Evolutionary conservation across 2,797 vertebrate species (phyloP), one percentile per base, ranked within the genome.

Genomic region (Falco peregrinus): DNA sequence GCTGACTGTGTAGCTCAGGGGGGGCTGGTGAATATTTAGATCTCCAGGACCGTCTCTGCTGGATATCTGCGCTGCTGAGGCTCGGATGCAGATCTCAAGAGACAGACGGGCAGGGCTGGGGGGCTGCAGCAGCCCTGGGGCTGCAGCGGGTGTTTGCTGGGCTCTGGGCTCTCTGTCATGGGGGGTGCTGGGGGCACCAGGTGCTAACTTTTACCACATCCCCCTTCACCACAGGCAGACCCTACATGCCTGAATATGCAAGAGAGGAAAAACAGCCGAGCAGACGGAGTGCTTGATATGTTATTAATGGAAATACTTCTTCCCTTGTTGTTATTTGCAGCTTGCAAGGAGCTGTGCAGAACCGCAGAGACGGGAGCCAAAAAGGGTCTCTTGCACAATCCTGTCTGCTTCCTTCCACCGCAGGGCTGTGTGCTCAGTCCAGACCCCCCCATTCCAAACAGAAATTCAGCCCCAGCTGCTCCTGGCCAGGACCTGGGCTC

Each of bases 101-200:
- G 35, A 25, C 2, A 9, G 21, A 9, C 0, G 2, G 28, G 53
- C 37, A 21, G 61, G n/a, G 29, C n/a, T 5, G 54, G 10, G 25
- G 73, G 57, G 60, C 47, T 47, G 60, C 47, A 2, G 54, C 0
- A 2, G 56, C 41, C 11, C 4, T 22, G 70, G 74, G 75, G 68
- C 47, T 56, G 48, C 6, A 7, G 48, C 7, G 10, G 33, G 17
- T 53, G 57, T 48, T 65, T 20, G 45, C 39, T 10, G 65, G 54
- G 41, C 31, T 25, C 11, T 1, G 20, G 37, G 39, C 37, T 39
- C 39, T 14, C 0, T 1, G 47, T 35, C 1, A 1, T 0, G 3
- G 31, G 9, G 17, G 26, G 13, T 5, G 19, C 11, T 9, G 43
- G 48, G 54, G 13, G 18, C 48, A 63, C 61, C 31, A 37, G 59